phyloP scores from a whole-genome alignment of 2,888 invertebrate genomes.

The Pristionchus fissidentatus region DNA sequence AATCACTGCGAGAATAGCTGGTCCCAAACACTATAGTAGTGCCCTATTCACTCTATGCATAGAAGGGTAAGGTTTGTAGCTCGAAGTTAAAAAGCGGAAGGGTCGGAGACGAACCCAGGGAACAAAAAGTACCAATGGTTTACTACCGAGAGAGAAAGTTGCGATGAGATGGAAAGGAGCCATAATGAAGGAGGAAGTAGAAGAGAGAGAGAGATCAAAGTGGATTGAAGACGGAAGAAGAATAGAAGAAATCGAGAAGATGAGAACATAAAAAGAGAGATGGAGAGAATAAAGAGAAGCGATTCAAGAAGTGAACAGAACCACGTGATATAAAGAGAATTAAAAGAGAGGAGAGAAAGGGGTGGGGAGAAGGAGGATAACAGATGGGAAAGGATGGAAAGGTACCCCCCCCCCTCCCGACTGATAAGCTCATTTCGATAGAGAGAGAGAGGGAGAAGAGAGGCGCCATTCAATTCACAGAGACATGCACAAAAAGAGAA shows the following conservation, averaged over 20 bases:
- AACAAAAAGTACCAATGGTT: no score
- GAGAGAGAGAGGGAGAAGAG: background rate
- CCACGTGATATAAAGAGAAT: slow-evolving; percentile 11
- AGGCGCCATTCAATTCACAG: background rate
- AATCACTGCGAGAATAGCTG: no score
- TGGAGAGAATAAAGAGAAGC: background rate
- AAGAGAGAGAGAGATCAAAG: background rate
- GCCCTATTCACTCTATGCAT: no score
- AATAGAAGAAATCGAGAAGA: background rate
- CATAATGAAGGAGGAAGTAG: background rate
- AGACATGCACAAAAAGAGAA: background rate
- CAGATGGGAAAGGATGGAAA: no score
- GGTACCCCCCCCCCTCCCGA: no score
- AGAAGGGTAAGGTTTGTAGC: no score
- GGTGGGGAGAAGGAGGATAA: background rate
- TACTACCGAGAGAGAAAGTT: background rate
- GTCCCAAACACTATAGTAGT: no score
- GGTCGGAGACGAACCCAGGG: no score
- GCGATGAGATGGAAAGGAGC: background rate
- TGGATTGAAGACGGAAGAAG: background rate
- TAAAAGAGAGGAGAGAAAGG: background rate
- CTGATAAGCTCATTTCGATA: background rate
- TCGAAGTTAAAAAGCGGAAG: no score
- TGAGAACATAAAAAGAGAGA: background rate
- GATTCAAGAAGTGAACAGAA: background rate